Base-by-base conservation (phyloP, 2,888 invertebrate genomes). In the Nipponacmea schrenckii region DNA sequence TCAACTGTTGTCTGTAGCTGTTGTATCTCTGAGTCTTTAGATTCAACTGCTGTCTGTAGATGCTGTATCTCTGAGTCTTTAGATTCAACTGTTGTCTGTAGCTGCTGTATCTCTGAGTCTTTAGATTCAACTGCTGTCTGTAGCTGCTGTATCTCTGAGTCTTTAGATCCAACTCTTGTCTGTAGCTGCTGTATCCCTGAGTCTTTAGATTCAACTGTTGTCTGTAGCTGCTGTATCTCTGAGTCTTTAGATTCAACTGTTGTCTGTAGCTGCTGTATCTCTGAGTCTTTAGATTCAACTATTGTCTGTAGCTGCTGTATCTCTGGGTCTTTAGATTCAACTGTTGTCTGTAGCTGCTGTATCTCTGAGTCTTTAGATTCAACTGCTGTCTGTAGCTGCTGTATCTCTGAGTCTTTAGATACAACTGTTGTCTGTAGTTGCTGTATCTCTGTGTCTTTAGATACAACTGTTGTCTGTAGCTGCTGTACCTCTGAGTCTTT, bases 61-160 rank as follows among this genome's bases (percentile, higher is more conserved):
- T 63, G 31, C 15, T 17, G 26, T 24, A 44, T 20, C 26, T 14
- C 12, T 65, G 26, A 4, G 31, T 44, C 65, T 20, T 44, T 65
- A 44, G 20, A 1, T 14, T 20, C 31, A 44, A 12, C 64, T 63
- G 15, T 15, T 17, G 26, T 15, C 12, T n/a, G 26, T 20, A 27
- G 20, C 31, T 63, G 15, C 31, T 48, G 48, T 14, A 48, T 48
- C n/a, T 48, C 48, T 17, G n/a, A 17, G 48, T 17, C n/a, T 48
- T 48, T 17, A n/a, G n/a, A 48, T n/a, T 48, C n/a, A n/a, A n/a
- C n/a, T n/a, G n/a, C n/a, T n/a, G n/a, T 5, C 31, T 31, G 31
- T 20, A 50, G 50, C 20, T 50, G 50, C 12, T 20, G 50, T 50
- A 50, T 17, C 50, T 73, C 75, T 63, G 79, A 76, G 50, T 50